Conservation (phyloP, 1,140 invertebrate species). For the Apis mellifera region DNA sequence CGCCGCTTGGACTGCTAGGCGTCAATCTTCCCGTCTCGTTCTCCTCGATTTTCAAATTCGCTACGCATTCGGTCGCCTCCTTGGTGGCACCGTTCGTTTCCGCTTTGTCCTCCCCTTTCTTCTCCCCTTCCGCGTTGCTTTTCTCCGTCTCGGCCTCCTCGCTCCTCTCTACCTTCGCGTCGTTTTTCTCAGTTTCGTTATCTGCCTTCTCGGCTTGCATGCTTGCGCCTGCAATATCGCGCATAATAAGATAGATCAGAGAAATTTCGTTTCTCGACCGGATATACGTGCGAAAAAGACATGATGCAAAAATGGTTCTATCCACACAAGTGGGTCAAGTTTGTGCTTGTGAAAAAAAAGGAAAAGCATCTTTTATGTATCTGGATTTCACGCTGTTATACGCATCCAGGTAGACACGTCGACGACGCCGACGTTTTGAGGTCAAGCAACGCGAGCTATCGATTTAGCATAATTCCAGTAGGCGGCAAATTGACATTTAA, state of each 20-base stretch:
- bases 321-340: slow-evolving; percentile 31
- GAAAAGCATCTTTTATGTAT: background rate
- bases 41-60: slow-evolving; percentile 71
- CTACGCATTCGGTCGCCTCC: slow-evolving; percentile 48
- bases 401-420: background rate
- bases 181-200: slow-evolving; percentile 41
- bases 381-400: slow-evolving; percentile 13
- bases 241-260: no score
- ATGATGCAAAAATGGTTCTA: background rate
- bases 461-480: slow-evolving; percentile 40
- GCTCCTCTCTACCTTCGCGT: slow-evolving; percentile 51
- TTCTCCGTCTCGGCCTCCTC: slow-evolving; percentile 43
- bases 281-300: background rate
- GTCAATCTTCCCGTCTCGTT: slow-evolving; percentile 59
- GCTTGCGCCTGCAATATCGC: slow-evolving; percentile 2
- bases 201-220: slow-evolving; percentile 64
- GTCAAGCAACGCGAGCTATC: slow-evolving; percentile 42
- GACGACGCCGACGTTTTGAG: slow-evolving; percentile 30
- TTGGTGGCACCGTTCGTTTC: slow-evolving; percentile 46
- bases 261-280: background rate
- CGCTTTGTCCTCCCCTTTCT: slow-evolving; percentile 8
- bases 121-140: slow-evolving; percentile 31
- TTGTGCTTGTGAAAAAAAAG: background rate
- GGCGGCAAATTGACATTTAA: slow-evolving; percentile 13
- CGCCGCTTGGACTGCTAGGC: slow-evolving; percentile 55